Evolutionary conservation across 1,140 invertebrate species (phyloP).

Genomic region (Monomorium pharaonis): DNA sequence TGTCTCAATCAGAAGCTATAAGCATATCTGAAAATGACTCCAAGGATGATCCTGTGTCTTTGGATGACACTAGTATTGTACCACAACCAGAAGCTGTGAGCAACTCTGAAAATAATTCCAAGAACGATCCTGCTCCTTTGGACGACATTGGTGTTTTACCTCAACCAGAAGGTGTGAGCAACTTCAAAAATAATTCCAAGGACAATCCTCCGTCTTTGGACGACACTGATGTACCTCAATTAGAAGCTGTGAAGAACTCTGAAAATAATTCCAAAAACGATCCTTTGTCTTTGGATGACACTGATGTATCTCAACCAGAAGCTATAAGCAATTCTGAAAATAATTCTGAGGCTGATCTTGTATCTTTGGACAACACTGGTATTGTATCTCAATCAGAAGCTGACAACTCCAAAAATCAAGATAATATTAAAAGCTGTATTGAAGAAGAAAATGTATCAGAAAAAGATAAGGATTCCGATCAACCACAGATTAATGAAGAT

Average conservation of each 20-base stretch:
- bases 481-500: not conserved
- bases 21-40: slow-evolving; percentile 15
- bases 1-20: not conserved
- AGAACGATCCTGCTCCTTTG: not conserved
- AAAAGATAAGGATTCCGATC: not conserved
- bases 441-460: not conserved
- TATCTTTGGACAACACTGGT: not conserved
- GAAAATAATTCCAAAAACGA: too few species aligned
- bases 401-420: slow-evolving; percentile 20
- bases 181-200: not conserved
- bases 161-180: slow-evolving; percentile 11
- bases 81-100: too few species aligned
- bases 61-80: not conserved
- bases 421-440: not conserved
- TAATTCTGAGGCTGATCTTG: not conserved
- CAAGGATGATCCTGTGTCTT: too few species aligned
- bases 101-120: too few species aligned
- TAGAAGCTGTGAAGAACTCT: too few species aligned
- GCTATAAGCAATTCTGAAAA: too few species aligned
- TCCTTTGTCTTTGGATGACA: too few species aligned
- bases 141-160: not conserved
- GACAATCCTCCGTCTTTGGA: not conserved
- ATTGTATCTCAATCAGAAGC: slow-evolving; percentile 14
- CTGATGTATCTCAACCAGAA: too few species aligned
- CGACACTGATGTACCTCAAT: not conserved